Evolutionary conservation across 2,797 vertebrate species (phyloP).

Genomic region (Anguilla megastoma): DNA sequence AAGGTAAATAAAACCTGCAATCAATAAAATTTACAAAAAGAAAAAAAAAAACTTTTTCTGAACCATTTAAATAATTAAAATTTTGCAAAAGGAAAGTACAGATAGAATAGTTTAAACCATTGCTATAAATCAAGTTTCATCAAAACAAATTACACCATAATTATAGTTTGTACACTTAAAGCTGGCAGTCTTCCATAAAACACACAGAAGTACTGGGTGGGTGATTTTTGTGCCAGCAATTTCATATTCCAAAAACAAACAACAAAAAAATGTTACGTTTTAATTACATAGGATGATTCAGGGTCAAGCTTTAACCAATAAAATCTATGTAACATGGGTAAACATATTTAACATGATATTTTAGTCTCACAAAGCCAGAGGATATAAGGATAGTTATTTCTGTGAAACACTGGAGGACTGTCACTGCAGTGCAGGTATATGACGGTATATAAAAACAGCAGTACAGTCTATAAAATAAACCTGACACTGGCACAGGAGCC

Average conservation of each 20-base stretch:
- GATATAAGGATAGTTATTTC: background rate
- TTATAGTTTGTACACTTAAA: background rate
- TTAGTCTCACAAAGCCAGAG: no score
- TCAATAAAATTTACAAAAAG: no score
- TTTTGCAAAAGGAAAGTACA: background rate
- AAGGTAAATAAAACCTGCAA: no score
- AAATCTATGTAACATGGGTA: background rate
- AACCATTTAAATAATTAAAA: background rate
- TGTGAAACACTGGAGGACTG: background rate
- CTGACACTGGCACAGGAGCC: background rate
- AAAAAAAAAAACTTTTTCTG: no score
- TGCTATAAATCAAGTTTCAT: background rate
- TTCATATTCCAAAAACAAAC: background rate
- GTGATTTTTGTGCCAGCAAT: background rate
- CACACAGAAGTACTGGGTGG: background rate
- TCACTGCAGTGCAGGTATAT: background rate
- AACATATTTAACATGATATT: background rate
- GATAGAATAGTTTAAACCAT: background rate
- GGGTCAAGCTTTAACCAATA: background rate
- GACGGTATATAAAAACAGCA: background rate
- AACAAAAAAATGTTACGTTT: background rate
- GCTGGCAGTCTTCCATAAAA: background rate
- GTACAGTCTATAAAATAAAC: background rate
- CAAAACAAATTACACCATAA: conserved; percentile 1
- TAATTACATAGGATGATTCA: background rate